Evolutionary conservation across 2,113 vertebrate species (phyloP), one percentile per base, ranked within the genome.

Genomic region (Morone saxatilis): DNA sequence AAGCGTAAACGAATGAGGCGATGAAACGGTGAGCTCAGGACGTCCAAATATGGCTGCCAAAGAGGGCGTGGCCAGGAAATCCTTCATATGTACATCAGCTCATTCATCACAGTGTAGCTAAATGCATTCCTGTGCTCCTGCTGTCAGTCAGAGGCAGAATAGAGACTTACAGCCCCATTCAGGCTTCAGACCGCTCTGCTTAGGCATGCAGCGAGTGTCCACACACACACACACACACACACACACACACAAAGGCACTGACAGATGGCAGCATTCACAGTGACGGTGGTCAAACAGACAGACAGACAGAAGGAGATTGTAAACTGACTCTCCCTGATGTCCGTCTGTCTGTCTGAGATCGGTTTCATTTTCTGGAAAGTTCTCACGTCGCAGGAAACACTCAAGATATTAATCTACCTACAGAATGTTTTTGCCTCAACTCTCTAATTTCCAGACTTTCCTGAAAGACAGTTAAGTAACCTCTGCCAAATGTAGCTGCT

Each of bases 191-290:
- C 75, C 16, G 72, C 68, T 7, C 84, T 87, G 79, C 87, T 89
- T 89, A 85, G 72, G 81, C 84, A 91, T 87, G 84, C 89, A 87
- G 77, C 61, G 5, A 41, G 41, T 41, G 41, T 41, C 5, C 68
- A 71, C 78, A 81, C 83, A 73, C 71, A 72, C 71, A 62, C 85
- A 79, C 76, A 41, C 71, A 67, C 80, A 66, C 76, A 76, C 79
- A 61, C 38, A 72, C 54, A 68, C 61, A 59, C 41, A 78, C 71
- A 84, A 47, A 83, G 22, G 22, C 76, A n/a, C 7, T 79, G 83
- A 90, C 90, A 89, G 90, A 89, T 87, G 88, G 84, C 74, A 72
- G 86, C 40, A 87, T 87, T 90, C 81, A 91, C 72, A 83, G 51
- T 80, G 86, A 86, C 62, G 75, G 71, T 14, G 36, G 76, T 81